Base-by-base conservation (phyloP, 2,797 vertebrate genomes). In the Clamator glandarius region DNA sequence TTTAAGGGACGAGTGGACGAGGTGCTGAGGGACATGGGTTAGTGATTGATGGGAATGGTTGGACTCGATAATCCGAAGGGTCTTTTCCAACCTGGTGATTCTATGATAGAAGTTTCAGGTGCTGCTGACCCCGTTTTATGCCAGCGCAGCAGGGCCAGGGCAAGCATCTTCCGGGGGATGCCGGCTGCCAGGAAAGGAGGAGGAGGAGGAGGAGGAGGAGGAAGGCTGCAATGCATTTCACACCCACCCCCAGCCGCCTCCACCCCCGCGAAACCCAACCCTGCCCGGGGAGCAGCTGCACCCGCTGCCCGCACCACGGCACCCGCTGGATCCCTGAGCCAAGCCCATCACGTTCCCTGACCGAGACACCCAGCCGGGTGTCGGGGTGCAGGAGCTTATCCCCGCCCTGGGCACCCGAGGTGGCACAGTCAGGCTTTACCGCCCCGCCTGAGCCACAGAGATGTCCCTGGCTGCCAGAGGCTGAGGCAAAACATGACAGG, bases 201-300 rank as follows among this genome's bases (percentile, higher is more conserved):
- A 81, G 54, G 51, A 79, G 91, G 66, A 81, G 54, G 51, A 79
- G 91, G 21, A 86, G 55, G 87, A 77, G 64, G 74, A 95, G 72
- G 90, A 95, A 96, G 91, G 93, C 79, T 82, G 88, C 76, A 76
- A 84, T 89, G 75, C 75, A 89, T 94, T 97, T 95, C 90, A 95
- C 95, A 90, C 95, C 78, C 57, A 7, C 93, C 90, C 83, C 84
- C 85, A 2, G 83, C 61, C 2, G 5, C 91, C 67, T 89, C 92
- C 81, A 3, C 89, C 89, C 91, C 83, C 39, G 4, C 50, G 93
- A 96, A 96, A 96, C 86, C 86, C 93, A 94, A 93, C 88, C 91
- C 94, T 84, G 84, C 85, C 89, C 46, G 1, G 92, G 84, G 74
- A 96, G 93, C 92, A 95, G 93, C 95, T 95, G 93, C 77, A 3